Evolutionary conservation across 2,888 invertebrate genomes (phyloP).

Genomic region (Lasius platythorax): DNA sequence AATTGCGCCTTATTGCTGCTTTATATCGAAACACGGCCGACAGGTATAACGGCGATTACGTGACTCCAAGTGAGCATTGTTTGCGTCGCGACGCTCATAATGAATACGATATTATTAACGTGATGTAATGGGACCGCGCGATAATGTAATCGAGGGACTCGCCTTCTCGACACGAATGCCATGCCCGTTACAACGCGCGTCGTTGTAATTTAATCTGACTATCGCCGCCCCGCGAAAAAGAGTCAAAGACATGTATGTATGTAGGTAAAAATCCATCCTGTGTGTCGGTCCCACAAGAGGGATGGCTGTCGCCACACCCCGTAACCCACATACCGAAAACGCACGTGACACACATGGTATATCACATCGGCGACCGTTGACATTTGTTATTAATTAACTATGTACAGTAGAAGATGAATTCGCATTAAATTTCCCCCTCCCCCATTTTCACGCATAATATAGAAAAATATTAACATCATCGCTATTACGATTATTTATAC

Average conservation of each 20-base stretch:
- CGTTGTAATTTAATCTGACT: conserved; percentile 66
- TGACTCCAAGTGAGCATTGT: conserved; percentile 56
- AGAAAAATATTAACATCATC: not conserved
- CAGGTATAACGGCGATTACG: conserved; percentile 39
- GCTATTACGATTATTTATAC: not conserved
- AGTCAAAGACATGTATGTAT: conserved; percentile 65
- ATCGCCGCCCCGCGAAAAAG: conserved; percentile 43
- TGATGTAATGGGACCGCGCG: conserved; percentile 50
- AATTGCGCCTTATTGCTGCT: not conserved
- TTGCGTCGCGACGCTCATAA: conserved; percentile 35
- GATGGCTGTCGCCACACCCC: conserved; percentile 73
- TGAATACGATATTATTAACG: conserved; percentile 53
- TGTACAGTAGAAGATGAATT: not conserved
- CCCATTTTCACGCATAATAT: not conserved
- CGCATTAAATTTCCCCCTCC: not conserved
- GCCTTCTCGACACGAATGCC: conserved; percentile 43
- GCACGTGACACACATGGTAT: conserved; percentile 9
- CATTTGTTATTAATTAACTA: conserved; percentile 44
- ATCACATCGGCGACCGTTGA: conserved; percentile 25
- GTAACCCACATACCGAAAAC: conserved; percentile 74
- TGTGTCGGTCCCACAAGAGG: conserved; percentile 66
- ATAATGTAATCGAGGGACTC: conserved; percentile 49
- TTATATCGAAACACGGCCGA: conserved; percentile 14
- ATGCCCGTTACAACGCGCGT: conserved; percentile 42
- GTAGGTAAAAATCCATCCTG: conserved; percentile 65